Evolutionary conservation across 2,888 invertebrate genomes (phyloP).

Genomic region (Euplexia lucipara): DNA sequence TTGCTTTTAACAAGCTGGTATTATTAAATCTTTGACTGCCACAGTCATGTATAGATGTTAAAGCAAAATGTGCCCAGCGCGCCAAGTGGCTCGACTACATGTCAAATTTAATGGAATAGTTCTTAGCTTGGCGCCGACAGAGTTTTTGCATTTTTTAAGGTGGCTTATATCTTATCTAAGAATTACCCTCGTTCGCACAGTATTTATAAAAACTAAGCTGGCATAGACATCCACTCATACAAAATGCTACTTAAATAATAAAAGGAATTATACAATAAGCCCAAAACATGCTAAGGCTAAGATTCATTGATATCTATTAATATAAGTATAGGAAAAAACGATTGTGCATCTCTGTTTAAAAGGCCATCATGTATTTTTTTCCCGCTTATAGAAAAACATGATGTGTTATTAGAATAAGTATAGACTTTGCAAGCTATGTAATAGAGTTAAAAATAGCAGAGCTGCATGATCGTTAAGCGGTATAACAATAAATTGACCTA

Average conservation of each 20-base stretch:
- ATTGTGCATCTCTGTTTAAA: slow-evolving; percentile 22
- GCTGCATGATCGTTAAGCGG: slow-evolving; percentile 42
- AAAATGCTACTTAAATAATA: slow-evolving; percentile 44
- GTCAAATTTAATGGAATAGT: too few species aligned
- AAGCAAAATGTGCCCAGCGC: too few species aligned
- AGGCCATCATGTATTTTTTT: neutral
- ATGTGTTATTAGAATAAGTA: neutral
- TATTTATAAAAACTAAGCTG: neutral
- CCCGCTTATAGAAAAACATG: too few species aligned
- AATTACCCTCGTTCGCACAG: neutral
- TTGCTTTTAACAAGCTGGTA: too few species aligned
- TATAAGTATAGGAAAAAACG: slow-evolving; percentile 24
- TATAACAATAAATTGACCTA: slow-evolving; percentile 23
- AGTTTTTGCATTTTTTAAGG: too few species aligned
- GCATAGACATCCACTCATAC: slow-evolving; percentile 8
- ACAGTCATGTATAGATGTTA: too few species aligned
- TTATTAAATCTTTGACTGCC: too few species aligned
- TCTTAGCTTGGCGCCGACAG: too few species aligned
- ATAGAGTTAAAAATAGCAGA: slow-evolving; percentile 30
- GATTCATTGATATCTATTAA: slow-evolving; percentile 4
- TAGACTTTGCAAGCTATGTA: neutral
- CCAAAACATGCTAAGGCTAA: slow-evolving; percentile 22
- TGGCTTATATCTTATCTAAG: neutral
- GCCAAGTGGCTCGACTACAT: too few species aligned
- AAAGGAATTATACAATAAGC: slow-evolving; percentile 28